Base-by-base conservation (phyloP, 53 echinoderm and acorn worm species). In the Mesocentrotus franciscanus region DNA sequence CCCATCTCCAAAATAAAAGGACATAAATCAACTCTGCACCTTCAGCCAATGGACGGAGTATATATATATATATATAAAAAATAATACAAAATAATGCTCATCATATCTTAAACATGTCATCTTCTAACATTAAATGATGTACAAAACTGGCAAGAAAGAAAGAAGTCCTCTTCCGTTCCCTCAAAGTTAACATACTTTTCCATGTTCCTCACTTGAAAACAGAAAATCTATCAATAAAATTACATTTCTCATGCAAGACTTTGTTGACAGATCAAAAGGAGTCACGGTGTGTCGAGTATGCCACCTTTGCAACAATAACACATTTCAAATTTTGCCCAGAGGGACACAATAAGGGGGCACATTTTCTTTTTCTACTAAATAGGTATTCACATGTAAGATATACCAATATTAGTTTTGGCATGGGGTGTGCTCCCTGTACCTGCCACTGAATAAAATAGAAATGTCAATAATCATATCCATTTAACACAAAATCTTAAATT, bases 101-200 rank as follows among this genome's bases (percentile, higher is more conserved):
- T 18, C 18, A 61, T 11, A 15, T 20, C 20, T 64, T 64, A 64
- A 49, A 49, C 49, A 49, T 49, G 2, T 49, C 49, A 62, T 62
- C 62, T 62, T 62, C 18, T 62, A 14, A 62, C 10, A 27, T 26
- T n/a, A 27, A 9, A 72, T 72, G 26, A 9, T 27, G 27, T 32
- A 14, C 34, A 78, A 0, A 78, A 81, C 36, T 81, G 81, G 81
- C 42, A 81, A 81, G 39, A 81, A 81, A 39, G 81, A 81, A 81
- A 78, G 78, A 20, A 81, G 39, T 81, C 16, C 8, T 76, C 76
- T 76, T 76, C 18, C 14, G 22, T 81, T 81, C 42, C 27, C 29
- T 74, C 74, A 74, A 2, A 74, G 74, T 12, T 18, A 1, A 74
- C 29, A 74, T 30, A 32, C 10, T 74, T 72, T 29, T 27, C 3